Conservation (phyloP, 2,888 invertebrate species). For the Slavum lentiscoides region DNA sequence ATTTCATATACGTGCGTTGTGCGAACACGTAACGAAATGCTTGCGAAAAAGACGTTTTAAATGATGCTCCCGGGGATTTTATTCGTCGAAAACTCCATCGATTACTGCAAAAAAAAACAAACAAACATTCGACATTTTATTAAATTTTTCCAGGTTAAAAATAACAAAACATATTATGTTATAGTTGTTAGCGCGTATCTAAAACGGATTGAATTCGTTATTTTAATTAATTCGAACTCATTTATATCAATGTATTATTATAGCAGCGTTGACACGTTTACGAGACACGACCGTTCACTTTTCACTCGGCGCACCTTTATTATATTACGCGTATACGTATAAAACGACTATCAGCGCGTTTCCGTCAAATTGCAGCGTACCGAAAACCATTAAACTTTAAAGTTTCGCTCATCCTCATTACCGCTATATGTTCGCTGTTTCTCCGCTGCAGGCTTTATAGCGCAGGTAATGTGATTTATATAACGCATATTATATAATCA, state of each 20-base stretch:
- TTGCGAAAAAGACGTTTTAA: too few relatives aligned
- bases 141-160: neutral
- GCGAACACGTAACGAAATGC: too few relatives aligned
- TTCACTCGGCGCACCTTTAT: neutral
- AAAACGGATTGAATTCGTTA: neutral
- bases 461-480: neutral
- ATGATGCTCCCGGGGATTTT: too few relatives aligned
- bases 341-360: neutral
- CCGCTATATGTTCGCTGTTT: neutral
- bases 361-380: neutral
- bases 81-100: too few relatives aligned
- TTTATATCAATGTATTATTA: neutral
- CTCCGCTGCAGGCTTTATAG: neutral
- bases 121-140: too few relatives aligned
- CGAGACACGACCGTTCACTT: neutral
- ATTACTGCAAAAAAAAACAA: too few relatives aligned
- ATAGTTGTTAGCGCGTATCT: neutral
- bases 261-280: neutral
- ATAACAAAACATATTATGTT: too few relatives aligned
- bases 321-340: neutral
- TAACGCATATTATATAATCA: neutral
- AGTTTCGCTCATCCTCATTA: neutral
- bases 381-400: slow-evolving; percentile 2
- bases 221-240: neutral
- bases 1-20: too few relatives aligned